These are phyloP conservation scores for Helostoma temminkii DNA, from an alignment of 2,797 vertebrate species.

Conservation along the genomic window DNA sequence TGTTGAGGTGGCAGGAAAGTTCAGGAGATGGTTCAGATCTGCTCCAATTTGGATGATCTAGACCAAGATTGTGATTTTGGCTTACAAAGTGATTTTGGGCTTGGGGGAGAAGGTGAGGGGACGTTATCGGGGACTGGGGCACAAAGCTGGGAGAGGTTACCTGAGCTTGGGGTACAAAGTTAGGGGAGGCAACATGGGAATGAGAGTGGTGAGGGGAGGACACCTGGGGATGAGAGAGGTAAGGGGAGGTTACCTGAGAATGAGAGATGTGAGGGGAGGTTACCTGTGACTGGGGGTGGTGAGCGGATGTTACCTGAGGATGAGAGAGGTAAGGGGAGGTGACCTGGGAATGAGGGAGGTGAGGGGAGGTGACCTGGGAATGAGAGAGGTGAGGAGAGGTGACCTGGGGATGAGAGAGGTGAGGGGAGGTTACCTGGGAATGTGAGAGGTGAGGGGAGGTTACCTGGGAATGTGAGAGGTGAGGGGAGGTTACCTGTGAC, in stretches of 20 bases:
- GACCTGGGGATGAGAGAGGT: neutral
- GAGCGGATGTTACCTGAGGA: neutral
- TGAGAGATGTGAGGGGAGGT: neutral
- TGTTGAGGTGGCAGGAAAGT: constrained; percentile 18
- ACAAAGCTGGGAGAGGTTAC: constrained; percentile 11
- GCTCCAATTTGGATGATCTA: constrained; percentile 33
- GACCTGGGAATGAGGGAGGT: neutral
- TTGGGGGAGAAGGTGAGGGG: neutral
- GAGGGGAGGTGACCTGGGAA: neutral
- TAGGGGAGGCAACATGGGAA: neutral
- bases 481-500: neutral
- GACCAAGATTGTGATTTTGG: neutral
- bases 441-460: neutral
- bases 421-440: neutral
- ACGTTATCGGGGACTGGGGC: neutral
- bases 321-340: neutral
- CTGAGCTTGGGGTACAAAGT: neutral
- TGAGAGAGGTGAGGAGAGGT: neutral
- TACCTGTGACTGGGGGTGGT: neutral
- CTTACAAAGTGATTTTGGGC: constrained; percentile 20
- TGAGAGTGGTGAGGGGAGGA: neutral
- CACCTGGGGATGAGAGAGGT: neutral
- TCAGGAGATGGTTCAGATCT: constrained; percentile 14
- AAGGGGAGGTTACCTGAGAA: neutral
- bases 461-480: neutral